Evolutionary conservation across 2,797 vertebrate species (phyloP), one percentile per base, ranked within the genome.

Genomic region (Gymnothorax javanicus): DNA sequence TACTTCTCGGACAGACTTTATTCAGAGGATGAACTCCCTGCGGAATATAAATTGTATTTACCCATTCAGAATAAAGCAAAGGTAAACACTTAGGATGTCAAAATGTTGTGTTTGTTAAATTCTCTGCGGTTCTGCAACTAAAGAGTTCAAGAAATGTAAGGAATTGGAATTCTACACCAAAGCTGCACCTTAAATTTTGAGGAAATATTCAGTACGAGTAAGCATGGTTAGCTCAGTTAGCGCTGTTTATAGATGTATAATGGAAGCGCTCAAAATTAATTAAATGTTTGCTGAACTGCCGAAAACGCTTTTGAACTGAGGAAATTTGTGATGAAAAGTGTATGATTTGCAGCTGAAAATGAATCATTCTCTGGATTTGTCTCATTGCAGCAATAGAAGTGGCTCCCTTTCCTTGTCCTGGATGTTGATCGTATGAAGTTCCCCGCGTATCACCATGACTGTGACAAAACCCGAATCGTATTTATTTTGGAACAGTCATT

Each of bases 1-100:
- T 99, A 99, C 93, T 99, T 99, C 95, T 99, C 98, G 7, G 98
- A 99, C 94, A 95, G 98, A 82, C 96, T 99, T 57, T 99, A 99
- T 91, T 97, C 99, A 0, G 99, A 99, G 91, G 98, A 99, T 0
- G 98, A 99, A 91, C 97, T 99, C 33, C 99, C 99, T 0, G 98
- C 98, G 0, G 99, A 99, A 92, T 99, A 99, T 93, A 99, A 99
- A 94, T 97, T 99, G 0, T 99, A 97, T 81, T 94, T 99, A 85
- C 98, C 99, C 0, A 97, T 99, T 84, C 98, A 98, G 94, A 99
- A 97, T 94, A 99, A 99, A 93, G 95, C 97, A 15, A 99, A 99
- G 97, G 98, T 98, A 88, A 96, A 71, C 4, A 12, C 67, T 9
- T 71, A 8, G 71, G 15, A 84, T 23, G 43, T 25, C 13, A 15